Evolutionary conservation across 2,797 vertebrate species (phyloP).

Genomic region (Clamator glandarius): DNA sequence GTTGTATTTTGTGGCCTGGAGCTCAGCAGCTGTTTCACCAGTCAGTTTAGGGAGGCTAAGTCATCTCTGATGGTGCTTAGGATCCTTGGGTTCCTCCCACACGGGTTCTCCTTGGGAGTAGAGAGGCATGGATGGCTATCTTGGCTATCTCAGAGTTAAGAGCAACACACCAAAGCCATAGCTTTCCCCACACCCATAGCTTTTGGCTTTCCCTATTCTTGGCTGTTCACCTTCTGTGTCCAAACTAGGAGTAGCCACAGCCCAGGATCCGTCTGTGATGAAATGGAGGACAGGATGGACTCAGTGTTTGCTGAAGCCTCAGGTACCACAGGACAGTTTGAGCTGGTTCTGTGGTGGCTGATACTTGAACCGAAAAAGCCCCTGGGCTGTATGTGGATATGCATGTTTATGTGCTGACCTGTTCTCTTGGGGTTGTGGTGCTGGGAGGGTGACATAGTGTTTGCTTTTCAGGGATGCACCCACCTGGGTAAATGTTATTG

Average conservation of each 20-base stretch:
- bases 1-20: not conserved
- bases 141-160: not conserved
- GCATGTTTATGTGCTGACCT: not conserved
- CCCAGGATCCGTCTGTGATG: not conserved
- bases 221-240: not conserved
- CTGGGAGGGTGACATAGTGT: not conserved
- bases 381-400: not conserved
- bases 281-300: not conserved
- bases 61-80: not conserved
- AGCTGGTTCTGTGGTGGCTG: not conserved
- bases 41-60: not conserved
- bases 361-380: not conserved
- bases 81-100: not conserved
- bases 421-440: fast-evolving
- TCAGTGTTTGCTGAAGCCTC: not conserved
- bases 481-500: not conserved
- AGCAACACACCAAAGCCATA: not conserved
- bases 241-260: not conserved
- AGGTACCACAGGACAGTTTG: not conserved
- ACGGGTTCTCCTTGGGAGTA: not conserved
- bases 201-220: not conserved
- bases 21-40: not conserved
- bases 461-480: not conserved
- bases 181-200: not conserved
- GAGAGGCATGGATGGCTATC: not conserved